These are phyloP conservation scores for Brevimyrus niger DNA, from an alignment of 2,113 vertebrate genomes.

Conservation along the genomic window DNA sequence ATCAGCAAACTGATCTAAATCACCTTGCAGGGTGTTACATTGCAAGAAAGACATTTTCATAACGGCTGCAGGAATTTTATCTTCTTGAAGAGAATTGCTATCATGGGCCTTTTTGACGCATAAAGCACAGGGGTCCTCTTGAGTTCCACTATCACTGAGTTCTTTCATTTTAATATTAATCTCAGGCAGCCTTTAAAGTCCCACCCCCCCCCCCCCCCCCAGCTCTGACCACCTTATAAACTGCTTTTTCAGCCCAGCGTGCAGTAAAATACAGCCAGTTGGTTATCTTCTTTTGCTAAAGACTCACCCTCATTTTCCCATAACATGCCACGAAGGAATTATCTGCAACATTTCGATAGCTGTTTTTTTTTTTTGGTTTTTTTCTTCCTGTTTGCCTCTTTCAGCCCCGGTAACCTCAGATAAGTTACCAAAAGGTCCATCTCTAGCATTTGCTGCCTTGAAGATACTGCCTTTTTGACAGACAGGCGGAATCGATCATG, in stretches of 20 bases:
- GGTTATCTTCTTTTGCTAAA: neutral
- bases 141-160: neutral
- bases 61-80: neutral
- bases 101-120: neutral
- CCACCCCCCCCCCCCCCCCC: neutral
- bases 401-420: neutral
- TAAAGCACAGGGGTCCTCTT: neutral
- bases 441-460: neutral
- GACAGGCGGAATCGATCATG: neutral
- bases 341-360: neutral
- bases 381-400: neutral
- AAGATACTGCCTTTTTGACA: neutral
- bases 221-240: neutral
- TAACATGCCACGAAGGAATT: neutral
- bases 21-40: neutral
- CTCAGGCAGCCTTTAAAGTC: neutral
- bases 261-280: neutral
- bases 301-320: neutral
- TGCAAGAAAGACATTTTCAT: neutral
- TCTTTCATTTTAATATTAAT: conserved; percentile 2
- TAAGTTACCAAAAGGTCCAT: neutral
- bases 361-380: neutral
- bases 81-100: neutral
- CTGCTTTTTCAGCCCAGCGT: neutral
- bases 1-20: neutral